phyloP scores from a whole-genome alignment of 2,888 invertebrate genomes.

The Halictus quadricinctus region DNA sequence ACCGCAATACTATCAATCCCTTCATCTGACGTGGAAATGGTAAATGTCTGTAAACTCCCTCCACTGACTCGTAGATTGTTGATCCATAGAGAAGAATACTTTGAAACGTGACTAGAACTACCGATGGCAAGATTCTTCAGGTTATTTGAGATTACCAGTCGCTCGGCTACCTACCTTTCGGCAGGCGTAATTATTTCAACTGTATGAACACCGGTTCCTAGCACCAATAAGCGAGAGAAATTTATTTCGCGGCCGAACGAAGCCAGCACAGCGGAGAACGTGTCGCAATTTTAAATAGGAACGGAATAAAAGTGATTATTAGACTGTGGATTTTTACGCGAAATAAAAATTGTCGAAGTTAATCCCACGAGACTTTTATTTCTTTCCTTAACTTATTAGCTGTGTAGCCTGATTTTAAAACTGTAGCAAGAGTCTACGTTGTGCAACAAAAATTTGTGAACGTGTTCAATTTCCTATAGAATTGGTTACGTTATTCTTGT shows the following conservation, averaged over 20 bases:
- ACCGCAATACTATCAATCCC: conserved; percentile 45
- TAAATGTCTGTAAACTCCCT: conserved; percentile 31
- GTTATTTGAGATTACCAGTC: neutral
- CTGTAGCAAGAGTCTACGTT: too few species aligned
- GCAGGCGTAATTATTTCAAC: neutral
- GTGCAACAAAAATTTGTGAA: too few species aligned
- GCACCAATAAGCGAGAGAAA: neutral
- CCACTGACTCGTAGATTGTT: conserved; percentile 1
- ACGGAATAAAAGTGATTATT: neutral
- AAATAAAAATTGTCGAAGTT: too few species aligned
- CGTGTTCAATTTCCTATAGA: too few species aligned
- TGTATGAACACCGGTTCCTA: neutral
- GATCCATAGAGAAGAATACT: conserved; percentile 1
- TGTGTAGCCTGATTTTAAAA: too few species aligned
- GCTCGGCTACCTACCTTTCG: neutral
- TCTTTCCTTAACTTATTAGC: too few species aligned
- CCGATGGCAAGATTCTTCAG: neutral
- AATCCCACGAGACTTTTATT: too few species aligned
- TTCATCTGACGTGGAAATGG: conserved; percentile 25
- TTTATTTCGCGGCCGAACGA: neutral
- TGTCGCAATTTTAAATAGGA: neutral
- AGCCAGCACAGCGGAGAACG: neutral
- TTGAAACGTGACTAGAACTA: neutral
- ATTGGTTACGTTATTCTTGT: too few species aligned
- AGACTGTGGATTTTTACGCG: neutral